Evolutionary conservation across 1,140 invertebrate genomes (phyloP).

Genomic region (Condylostylus longicornis): DNA sequence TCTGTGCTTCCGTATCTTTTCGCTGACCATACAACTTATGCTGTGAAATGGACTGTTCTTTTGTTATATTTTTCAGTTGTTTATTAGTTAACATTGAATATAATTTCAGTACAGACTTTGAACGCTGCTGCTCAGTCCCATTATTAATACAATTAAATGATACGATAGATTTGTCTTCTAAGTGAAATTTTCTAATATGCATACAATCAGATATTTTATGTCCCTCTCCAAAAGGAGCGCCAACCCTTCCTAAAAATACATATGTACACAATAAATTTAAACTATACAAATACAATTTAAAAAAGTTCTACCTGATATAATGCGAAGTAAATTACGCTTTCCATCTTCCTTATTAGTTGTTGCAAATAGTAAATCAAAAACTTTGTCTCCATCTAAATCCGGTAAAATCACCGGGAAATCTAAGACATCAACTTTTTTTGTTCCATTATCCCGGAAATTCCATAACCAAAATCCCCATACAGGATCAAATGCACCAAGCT

Average conservation of each 20-base stretch:
- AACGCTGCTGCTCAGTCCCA: constrained; percentile 19
- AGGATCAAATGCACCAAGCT: constrained; percentile 51
- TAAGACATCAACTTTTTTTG: constrained; percentile 35
- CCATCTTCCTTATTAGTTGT: constrained; percentile 35
- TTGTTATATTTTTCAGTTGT: constrained; percentile 14
- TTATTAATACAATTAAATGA: constrained; percentile 38
- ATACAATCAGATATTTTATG: constrained; percentile 36
- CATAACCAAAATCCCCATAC: constrained; percentile 43
- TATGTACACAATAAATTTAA: constrained; percentile 39
- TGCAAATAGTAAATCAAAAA: constrained; percentile 46
- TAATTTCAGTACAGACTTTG: constrained; percentile 28
- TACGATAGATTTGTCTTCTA: constrained; percentile 21
- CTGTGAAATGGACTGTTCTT: constrained; percentile 20
- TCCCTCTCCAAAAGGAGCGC: constrained; percentile 34
- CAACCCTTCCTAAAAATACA: too few relatives aligned
- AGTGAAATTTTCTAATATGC: constrained; percentile 31
- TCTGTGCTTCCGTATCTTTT: constrained; percentile 37
- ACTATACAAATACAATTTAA: too few relatives aligned
- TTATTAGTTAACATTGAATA: constrained; percentile 32
- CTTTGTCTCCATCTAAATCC: constrained; percentile 52
- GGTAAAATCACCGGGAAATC: constrained; percentile 54
- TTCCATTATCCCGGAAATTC: constrained; percentile 41
- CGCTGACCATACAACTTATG: constrained; percentile 35
- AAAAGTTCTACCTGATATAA: constrained; percentile 55
- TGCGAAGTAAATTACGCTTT: constrained; percentile 41